Conservation (phyloP, 2,113 vertebrate genomes). For the Saccopteryx bilineata region DNA sequence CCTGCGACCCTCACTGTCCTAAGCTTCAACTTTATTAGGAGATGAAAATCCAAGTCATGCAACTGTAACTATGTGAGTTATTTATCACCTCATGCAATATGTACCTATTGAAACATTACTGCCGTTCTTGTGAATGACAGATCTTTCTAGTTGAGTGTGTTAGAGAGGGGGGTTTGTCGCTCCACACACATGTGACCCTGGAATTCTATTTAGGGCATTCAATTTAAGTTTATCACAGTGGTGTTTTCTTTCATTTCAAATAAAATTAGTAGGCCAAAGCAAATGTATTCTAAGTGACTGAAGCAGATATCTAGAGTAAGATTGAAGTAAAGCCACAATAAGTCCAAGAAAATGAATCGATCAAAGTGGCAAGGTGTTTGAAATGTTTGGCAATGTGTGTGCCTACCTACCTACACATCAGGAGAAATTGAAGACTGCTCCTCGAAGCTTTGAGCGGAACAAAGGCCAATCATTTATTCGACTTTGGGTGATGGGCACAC, state of each 20-base stretch:
- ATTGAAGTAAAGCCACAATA: slow-evolving; percentile 75
- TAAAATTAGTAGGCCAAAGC: slow-evolving; percentile 82
- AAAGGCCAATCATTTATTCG: background rate
- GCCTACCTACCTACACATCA: too few relatives aligned
- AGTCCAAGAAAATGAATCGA: slow-evolving; percentile 50
- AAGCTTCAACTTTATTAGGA: fast-evolving
- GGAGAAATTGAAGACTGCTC: background rate
- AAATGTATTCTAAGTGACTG: slow-evolving; percentile 79
- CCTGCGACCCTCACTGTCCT: fast-evolving
- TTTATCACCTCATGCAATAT: background rate
- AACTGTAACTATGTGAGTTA: background rate
- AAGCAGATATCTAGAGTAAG: slow-evolving; percentile 72
- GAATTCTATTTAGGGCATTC: slow-evolving; percentile 76
- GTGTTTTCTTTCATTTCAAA: slow-evolving; percentile 71
- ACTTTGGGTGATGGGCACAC: too few relatives aligned
- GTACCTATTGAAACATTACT: background rate
- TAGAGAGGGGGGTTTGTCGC: slow-evolving; percentile 18
- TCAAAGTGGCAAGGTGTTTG: background rate
- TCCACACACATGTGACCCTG: slow-evolving; percentile 26
- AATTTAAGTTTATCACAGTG: slow-evolving; percentile 75
- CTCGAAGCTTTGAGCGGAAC: background rate
- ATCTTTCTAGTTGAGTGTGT: background rate
- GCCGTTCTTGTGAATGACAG: background rate
- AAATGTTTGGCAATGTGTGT: background rate
- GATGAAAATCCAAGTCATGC: background rate